Base-by-base conservation (phyloP, 2,797 vertebrate species). In the Ibycter americanus region DNA sequence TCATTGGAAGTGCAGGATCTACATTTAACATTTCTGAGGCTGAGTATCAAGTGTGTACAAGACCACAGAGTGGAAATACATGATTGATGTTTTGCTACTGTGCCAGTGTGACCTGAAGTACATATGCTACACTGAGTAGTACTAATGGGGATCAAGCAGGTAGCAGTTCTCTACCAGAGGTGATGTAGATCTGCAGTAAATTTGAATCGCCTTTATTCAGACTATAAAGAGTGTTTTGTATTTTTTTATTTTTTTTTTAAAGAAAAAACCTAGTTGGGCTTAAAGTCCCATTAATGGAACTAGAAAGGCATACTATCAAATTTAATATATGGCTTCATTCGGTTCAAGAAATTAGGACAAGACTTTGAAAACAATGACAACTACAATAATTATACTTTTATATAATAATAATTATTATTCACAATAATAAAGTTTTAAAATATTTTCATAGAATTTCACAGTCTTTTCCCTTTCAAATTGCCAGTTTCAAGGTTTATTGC, bases 301-400 rank as follows among this genome's bases (percentile, higher is more conserved):
- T 58, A n/a, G n/a, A 51, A 58, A 67, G 34, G 36, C 0, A 0
- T 31, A 9, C 4, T 14, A 34, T 22, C 11, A 49, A 46, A 68
- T 65, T 56, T 47, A 79, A 49, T 34, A 47, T 5, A 52, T 11
- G 36, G 22, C 4, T 89, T 81, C 44, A 34, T 11, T 51, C 7
- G n/a, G 1, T 21, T 76, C n/a, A 3, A 56, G 15, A 80, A 56
- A 32, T 46, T 40, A 55, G n/a, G 36, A 77, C 8, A 34, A 82
- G 51, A 36, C 15, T 73, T 83, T 18, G n/a, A 51, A 83, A 70
- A 22, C 5, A 58, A 4, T 6, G 9, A 46, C 42, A 8, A 46
- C 11, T 46, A 15, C 6, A 51, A 17, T 27, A 74, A 65, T 26
- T 4, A 17, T 22, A 27, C 31, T 2, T 65, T 52, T 61, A 27